These are phyloP conservation scores for Umimayanthus kanabou DNA, from an alignment of 92 coral and sea anemone species.

Conservation along the genomic window DNA sequence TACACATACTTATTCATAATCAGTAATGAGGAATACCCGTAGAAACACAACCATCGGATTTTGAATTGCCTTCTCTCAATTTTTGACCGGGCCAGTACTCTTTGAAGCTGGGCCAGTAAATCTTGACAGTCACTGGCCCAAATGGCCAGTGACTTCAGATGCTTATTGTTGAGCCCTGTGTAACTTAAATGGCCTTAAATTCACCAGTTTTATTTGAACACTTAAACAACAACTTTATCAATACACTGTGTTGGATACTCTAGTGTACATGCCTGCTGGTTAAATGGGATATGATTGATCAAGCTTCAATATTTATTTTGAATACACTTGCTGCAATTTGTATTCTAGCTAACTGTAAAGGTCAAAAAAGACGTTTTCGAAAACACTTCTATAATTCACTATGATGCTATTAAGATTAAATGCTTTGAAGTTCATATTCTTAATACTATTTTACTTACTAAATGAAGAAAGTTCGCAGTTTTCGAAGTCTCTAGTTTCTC, in stretches of 20 bases:
- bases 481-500: constrained; percentile 28
- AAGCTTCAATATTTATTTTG: neutral
- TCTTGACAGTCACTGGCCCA: no score
- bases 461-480: constrained; percentile 36
- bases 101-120: no score
- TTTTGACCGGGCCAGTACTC: no score
- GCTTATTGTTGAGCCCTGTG: no score
- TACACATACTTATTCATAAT: no score
- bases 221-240: no score
- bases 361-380: neutral
- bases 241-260: neutral
- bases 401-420: no score
- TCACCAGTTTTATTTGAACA: neutral
- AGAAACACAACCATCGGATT: no score
- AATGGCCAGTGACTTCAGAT: no score
- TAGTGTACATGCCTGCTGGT: neutral
- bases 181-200: neutral
- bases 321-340: neutral
- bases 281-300: neutral
- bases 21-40: no score
- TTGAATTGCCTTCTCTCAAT: no score
- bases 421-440: neutral
- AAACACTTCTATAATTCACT: neutral
- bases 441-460: constrained; percentile 19
- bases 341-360: neutral